These are phyloP conservation scores for Micropterix aruncella DNA, from an alignment of 2,888 invertebrate species.

Conservation along the genomic window DNA sequence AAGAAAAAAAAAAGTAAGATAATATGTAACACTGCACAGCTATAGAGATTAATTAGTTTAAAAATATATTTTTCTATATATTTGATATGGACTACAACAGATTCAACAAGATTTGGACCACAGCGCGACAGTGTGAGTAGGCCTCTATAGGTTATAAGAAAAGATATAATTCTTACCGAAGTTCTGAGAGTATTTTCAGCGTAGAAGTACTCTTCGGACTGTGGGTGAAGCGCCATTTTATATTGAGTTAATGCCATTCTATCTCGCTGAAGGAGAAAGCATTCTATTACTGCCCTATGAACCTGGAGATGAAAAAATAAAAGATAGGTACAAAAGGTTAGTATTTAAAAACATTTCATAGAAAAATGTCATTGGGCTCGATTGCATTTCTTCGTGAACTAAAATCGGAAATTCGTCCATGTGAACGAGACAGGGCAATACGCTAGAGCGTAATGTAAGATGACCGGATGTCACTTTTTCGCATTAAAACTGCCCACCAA, in stretches of 20 bases:
- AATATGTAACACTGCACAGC: background rate
- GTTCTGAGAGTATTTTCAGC: conserved; percentile 55
- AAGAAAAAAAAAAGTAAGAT: conserved; percentile 9
- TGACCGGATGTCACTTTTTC: no score
- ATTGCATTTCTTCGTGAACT: no score
- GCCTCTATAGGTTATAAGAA: no score
- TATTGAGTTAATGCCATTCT: conserved; percentile 44
- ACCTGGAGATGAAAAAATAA: conserved; percentile 26
- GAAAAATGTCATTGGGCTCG: no score
- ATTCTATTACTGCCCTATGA: conserved; percentile 50
- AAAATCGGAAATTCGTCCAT: no score
- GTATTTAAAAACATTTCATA: no score
- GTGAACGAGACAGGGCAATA: no score
- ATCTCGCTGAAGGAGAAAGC: conserved; percentile 44
- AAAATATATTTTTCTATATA: conserved; percentile 1
- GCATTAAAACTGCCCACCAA: no score
- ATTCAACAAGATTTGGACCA: background rate
- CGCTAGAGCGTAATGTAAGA: no score
- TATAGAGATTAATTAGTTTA: background rate
- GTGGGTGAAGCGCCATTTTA: conserved; percentile 42
- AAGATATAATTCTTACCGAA: conserved; percentile 23
- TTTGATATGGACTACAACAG: background rate
- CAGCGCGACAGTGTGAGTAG: no score
- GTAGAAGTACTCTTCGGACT: conserved; percentile 57
- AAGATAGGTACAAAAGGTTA: no score